Evolutionary conservation across 2,113 vertebrate genomes (phyloP), one percentile per base, ranked within the genome.

Genomic region (Trematomus loennbergii): DNA sequence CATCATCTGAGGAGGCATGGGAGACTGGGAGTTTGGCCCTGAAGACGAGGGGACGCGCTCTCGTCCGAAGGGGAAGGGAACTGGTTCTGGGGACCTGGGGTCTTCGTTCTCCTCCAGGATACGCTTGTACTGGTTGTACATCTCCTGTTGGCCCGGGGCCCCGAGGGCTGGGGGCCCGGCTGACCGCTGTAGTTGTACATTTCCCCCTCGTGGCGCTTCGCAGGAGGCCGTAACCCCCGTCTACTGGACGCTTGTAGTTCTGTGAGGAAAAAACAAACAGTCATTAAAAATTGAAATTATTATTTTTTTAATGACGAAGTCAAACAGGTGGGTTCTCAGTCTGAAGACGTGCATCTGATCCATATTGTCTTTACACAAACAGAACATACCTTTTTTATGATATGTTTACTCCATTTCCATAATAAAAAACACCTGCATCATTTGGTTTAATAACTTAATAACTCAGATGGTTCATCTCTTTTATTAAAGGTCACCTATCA

Each of bases 181-280:
- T 95, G 96, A 0, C 95, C 81, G 74, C 94, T 96, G 84, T 98
- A 99, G 0, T 84, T 97, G 94, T 99, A 99, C 86, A 98, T 95
- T 78, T 99, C 98, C 33, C 97, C 97, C 88, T 99, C 98, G 0
- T 99, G 98, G 2, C 97, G 95, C 91, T 99, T 99, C 64, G 97
- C 96, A 0, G 97, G 96, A 6, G 97, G 4, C 98, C 97, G 0
- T 99, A 99, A 69, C 91, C 96, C 79, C 96, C 96, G 36, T 99
- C 98, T 87, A 98, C 97, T 9, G 97, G 96, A 61, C 98, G 96
- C 92, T 99, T 99, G 93, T 98, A 99, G 92, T 98, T 98, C 98
- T 99, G 88, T 33, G 52, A 74, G 40, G 49, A 72, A 18, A 9
- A 70, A 11, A 79, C 20, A 16, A 1, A 53, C 53, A 29, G 63